Evolutionary conservation across 2,797 vertebrate species (phyloP).

Genomic region (Enteromius fasciolatus): DNA sequence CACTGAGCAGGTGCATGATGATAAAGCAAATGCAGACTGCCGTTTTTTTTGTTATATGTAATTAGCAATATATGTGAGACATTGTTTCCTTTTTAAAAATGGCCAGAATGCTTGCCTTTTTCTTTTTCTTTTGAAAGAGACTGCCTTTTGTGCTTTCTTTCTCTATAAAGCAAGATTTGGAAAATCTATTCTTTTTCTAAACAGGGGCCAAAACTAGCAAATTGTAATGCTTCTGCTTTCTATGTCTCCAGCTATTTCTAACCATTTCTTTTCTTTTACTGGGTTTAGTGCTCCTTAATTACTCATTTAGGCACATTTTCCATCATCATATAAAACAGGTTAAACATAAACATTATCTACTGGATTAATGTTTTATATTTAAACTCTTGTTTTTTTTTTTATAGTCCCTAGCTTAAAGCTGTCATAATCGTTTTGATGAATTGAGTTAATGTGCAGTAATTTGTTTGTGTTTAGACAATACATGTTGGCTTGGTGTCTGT

Average conservation of each 20-base stretch:
- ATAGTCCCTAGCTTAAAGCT: neutral
- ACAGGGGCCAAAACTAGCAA: constrained; percentile 25
- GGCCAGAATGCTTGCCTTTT: neutral
- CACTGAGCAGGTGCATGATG: constrained; percentile 19
- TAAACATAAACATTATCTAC: neutral
- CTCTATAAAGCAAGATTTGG: neutral
- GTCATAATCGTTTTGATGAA: neutral
- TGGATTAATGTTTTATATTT: constrained; percentile 15
- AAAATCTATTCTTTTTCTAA: constrained; percentile 27
- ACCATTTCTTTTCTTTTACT: constrained; percentile 27
- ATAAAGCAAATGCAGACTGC: constrained; percentile 3
- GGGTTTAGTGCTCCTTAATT: constrained; percentile 3
- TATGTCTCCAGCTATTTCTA: constrained; percentile 24
- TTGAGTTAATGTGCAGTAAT: neutral
- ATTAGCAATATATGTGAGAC: neutral
- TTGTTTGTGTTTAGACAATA: neutral
- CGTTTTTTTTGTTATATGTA: constrained; percentile 17
- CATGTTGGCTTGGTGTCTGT: neutral
- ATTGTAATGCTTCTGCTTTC: constrained; percentile 15
- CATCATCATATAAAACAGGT: constrained; percentile 15
- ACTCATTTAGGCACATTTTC: constrained; percentile 26
- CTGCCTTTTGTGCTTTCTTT: neutral
- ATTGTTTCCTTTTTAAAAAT: constrained; percentile 16
- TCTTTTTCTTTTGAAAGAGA: neutral
- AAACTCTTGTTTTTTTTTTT: neutral